Percentiles rank a stretch among this genome's conserved stretches.
phyloP scores from a whole-genome alignment of 2,113 vertebrate species.

The Mobula hypostoma region DNA sequence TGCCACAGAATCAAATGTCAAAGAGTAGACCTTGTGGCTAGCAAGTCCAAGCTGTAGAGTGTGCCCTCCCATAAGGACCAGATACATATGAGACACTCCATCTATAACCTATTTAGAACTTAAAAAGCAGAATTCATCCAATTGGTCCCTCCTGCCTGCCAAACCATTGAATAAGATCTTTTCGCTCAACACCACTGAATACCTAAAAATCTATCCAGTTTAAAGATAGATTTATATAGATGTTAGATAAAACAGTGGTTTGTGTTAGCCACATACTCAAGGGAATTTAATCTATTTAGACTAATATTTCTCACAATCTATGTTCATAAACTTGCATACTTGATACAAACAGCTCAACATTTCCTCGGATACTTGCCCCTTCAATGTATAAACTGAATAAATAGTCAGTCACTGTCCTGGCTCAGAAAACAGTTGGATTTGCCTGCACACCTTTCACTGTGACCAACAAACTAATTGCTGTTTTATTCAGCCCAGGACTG shows the following conservation, averaged over 20 bases:
- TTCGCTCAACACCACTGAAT: no score
- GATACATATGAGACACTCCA: neutral
- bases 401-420: neutral
- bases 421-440: neutral
- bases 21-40: neutral
- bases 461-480: neutral
- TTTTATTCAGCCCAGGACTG: neutral
- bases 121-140: neutral
- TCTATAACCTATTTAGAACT: neutral
- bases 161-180: no score
- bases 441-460: neutral
- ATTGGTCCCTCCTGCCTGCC: no score
- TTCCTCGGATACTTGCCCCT: neutral
- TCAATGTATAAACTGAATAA: neutral
- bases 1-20: neutral
- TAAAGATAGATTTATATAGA: no score
- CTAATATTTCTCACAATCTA: no score
- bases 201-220: no score
- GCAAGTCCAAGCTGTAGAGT: neutral
- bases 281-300: no score
- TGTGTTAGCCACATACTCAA: no score
- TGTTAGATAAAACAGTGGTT: no score
- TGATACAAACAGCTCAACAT: neutral
- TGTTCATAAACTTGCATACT: neutral
- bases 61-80: neutral